Evolutionary conservation across 2,888 invertebrate species (phyloP).

Genomic region (Microplitis deprimator): DNA sequence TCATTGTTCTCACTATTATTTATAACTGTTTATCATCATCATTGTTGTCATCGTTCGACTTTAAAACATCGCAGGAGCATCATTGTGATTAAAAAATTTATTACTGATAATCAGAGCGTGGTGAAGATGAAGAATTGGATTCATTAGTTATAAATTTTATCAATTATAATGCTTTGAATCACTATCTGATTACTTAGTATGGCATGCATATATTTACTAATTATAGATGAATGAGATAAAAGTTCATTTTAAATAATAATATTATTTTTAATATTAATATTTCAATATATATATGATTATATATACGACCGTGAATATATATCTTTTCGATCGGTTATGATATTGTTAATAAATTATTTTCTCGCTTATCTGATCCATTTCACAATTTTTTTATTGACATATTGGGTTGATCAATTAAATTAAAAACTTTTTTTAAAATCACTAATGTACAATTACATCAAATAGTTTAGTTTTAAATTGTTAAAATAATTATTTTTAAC

Average conservation of each 20-base stretch:
- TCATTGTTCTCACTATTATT: background rate
- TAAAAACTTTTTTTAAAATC: too few species aligned
- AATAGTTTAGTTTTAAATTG: too few species aligned
- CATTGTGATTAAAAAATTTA: constrained; percentile 19
- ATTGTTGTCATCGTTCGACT: constrained; percentile 2
- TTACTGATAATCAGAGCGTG: constrained; percentile 16
- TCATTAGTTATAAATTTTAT: background rate
- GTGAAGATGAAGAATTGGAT: constrained; percentile 6
- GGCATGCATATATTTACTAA: background rate
- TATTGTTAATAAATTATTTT: background rate
- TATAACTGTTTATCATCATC: background rate
- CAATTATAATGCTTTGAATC: background rate
- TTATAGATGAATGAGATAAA: background rate
- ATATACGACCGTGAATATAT: too few species aligned
- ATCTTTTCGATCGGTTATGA: background rate
- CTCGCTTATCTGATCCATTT: too few species aligned
- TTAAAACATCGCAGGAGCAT: constrained; percentile 16
- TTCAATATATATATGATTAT: too few species aligned
- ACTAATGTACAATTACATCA: too few species aligned
- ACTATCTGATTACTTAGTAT: background rate
- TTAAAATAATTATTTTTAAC: too few species aligned
- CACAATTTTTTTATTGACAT: too few species aligned
- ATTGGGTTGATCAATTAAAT: too few species aligned
- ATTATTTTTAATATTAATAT: background rate
- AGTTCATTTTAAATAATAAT: background rate